Evolutionary conservation across 2,888 invertebrate genomes (phyloP).

Genomic region (Caenorhabditis japonica): DNA sequence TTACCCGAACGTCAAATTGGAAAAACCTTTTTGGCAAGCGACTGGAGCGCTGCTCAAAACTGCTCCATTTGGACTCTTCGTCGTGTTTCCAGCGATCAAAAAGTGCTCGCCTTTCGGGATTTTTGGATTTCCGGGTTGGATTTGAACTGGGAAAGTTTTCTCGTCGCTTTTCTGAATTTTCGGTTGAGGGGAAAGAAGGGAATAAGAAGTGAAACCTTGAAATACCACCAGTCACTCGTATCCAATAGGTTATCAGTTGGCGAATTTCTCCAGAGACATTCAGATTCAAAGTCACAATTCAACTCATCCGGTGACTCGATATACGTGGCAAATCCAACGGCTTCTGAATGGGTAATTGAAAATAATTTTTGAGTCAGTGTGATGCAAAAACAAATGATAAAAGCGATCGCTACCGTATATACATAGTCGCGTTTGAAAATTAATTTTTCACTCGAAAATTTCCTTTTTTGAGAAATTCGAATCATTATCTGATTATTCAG

Average conservation of each 20-base stretch:
- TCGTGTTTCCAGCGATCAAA: constrained; percentile 74
- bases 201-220: constrained; percentile 61
- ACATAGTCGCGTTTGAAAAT: too few relatives aligned
- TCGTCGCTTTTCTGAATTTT: constrained; percentile 66
- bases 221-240: constrained; percentile 75
- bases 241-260: constrained; percentile 71
- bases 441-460: too few relatives aligned
- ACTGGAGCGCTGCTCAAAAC: constrained; percentile 75
- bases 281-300: constrained; percentile 68
- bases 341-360: too few relatives aligned
- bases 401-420: too few relatives aligned
- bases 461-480: too few relatives aligned
- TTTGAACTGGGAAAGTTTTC: constrained; percentile 73
- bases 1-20: constrained; percentile 70
- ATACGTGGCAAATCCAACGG: constrained; percentile 64
- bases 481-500: too few relatives aligned
- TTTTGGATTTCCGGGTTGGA: constrained; percentile 69
- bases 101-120: constrained; percentile 65
- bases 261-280: constrained; percentile 74
- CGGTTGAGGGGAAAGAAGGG: not conserved
- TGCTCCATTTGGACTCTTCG: constrained; percentile 68
- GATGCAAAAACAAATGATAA: too few relatives aligned
- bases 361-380: too few relatives aligned
- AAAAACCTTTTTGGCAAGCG: constrained; percentile 72
- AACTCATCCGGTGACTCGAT: constrained; percentile 65